phyloP scores from a whole-genome alignment of 2,797 vertebrate genomes.

The Halcyon leucocephala region DNA sequence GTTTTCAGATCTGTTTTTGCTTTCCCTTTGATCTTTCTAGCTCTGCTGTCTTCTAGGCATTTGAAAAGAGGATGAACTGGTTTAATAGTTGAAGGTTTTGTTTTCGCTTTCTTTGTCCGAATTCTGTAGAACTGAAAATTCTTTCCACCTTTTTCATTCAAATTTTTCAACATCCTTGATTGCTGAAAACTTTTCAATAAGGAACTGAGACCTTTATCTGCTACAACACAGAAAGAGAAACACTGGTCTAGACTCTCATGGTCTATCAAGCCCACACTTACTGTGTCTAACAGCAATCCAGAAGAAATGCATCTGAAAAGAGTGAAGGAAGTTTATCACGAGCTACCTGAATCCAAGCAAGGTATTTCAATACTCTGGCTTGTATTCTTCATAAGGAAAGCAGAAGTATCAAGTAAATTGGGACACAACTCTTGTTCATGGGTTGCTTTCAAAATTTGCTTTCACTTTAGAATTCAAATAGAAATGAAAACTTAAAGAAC shows the following conservation, averaged over 20 bases:
- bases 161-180: not conserved
- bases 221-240: not conserved
- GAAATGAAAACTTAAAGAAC: not conserved
- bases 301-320: not conserved
- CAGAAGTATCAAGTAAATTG: not conserved
- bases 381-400: not conserved
- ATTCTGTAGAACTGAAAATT: not conserved
- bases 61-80: not conserved
- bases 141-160: not conserved
- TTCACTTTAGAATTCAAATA: not conserved
- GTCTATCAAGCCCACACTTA: not conserved
- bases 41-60: not conserved
- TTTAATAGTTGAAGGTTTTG: not conserved
- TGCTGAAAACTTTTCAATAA: not conserved
- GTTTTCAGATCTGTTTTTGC: not conserved
- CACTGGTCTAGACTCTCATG: not conserved
- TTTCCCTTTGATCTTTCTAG: conserved; percentile 25
- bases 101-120: not conserved
- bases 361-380: not conserved
- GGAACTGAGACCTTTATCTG: not conserved
- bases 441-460: not conserved
- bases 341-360: not conserved
- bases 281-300: not conserved
- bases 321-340: not conserved
- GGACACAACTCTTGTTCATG: not conserved